Percentiles rank a stretch among this genome's conserved stretches.
Conservation (phyloP, 1,140 invertebrate genomes). For the Caenorhabditis briggsae region DNA sequence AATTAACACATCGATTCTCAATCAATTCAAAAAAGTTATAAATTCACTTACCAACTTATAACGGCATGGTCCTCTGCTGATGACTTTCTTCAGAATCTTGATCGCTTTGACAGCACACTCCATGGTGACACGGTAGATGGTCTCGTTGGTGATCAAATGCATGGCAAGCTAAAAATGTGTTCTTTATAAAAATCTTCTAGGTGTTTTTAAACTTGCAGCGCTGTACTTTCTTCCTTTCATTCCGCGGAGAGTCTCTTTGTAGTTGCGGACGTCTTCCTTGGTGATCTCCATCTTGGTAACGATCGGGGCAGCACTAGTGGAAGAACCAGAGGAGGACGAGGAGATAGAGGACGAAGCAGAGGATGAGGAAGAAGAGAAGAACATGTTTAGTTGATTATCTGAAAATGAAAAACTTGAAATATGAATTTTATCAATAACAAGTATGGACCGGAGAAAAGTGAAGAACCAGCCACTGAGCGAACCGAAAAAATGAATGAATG, state of each 20-base stretch:
- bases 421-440: too few species aligned
- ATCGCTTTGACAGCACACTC: background rate
- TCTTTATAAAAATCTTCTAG: background rate
- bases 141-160: background rate
- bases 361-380: too few species aligned
- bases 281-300: background rate
- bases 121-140: background rate
- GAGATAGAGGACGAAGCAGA: too few species aligned
- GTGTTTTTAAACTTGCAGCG: background rate
- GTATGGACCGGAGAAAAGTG: too few species aligned
- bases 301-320: background rate
- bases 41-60: background rate
- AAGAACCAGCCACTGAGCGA: too few species aligned
- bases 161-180: background rate
- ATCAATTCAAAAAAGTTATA: too few species aligned
- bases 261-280: background rate
- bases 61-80: background rate
- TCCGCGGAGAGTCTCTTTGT: background rate
- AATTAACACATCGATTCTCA: too few species aligned
- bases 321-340: background rate
- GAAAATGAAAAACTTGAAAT: too few species aligned
- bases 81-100: background rate
- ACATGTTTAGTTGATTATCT: too few species aligned
- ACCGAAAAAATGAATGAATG: too few species aligned
- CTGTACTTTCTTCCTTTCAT: slow-evolving; percentile 11